Base-by-base conservation (phyloP, 2,888 invertebrate genomes). In the Pheosia gnoma region DNA sequence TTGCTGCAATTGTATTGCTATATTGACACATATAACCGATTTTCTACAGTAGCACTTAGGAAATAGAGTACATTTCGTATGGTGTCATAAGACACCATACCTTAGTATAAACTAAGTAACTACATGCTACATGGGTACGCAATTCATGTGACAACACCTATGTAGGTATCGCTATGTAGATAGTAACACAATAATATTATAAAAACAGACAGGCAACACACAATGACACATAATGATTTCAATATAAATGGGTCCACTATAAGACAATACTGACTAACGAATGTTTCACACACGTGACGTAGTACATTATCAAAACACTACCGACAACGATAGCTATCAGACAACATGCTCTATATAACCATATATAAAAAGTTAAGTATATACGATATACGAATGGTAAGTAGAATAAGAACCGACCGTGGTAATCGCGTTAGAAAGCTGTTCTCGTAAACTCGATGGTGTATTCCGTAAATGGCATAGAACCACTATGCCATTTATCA, bases 371-470 rank as follows among this genome's bases (percentile, higher is more conserved):
- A 66, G 69, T 62, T 62, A 64, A 68, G 7, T 61, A 49, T 36
- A 25, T 25, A 25, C 25, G 25, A 25, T 25, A 25, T 25, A 25
- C 25, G 25, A 25, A 25, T 25, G 25, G 58, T 59, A 68, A 53
- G 25, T 13, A 38, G 49, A 25, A 47, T 54, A 59, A 59, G 54
- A 62, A 58, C 59, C 45, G 10, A 37, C 37, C 47, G 53, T 57
- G 38, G 61, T 60, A 59, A 63, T 51, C 54, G 38, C 39, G 57
- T 63, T 62, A 72, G 71, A 72, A 72, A 72, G 65, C 61, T 58
- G 56, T 8, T 57, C 53, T 11, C 25, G 41, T 56, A 59, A 63
- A 63, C 54, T 56, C 58, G 59, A 54, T 45, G 11, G 59, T 61
- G 51, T 58, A 25, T 25, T 25, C 25, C 25, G 25, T 25, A 25